phyloP scores from a whole-genome alignment of 2,797 vertebrate species.

The Protosalanx chinensis region DNA sequence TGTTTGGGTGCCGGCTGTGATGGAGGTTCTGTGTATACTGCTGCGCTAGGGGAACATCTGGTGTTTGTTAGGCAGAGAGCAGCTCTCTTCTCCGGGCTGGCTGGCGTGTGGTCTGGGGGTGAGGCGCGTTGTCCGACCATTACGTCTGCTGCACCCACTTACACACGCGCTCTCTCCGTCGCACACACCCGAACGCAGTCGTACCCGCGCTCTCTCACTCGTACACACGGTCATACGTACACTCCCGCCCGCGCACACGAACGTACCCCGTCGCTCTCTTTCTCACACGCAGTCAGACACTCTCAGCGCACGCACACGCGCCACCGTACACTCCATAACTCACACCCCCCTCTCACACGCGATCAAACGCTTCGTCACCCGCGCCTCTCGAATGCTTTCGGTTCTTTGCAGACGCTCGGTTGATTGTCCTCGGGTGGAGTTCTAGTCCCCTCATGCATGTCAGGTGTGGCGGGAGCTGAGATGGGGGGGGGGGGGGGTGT shows the following conservation, averaged over 20 bases:
- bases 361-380: slow-evolving; percentile 34
- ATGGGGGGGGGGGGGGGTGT: no score
- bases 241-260: slow-evolving; percentile 26
- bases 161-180: slow-evolving; percentile 9
- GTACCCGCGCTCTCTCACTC: slow-evolving; percentile 34
- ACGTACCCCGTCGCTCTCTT: no score
- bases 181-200: slow-evolving; percentile 26
- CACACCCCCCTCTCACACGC: no score
- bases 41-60: slow-evolving; percentile 75
- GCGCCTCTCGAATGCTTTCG: slow-evolving; percentile 25
- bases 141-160: slow-evolving; percentile 46
- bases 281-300: no score
- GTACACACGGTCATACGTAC: slow-evolving; percentile 46
- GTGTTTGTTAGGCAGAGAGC: slow-evolving; percentile 76
- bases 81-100: slow-evolving; percentile 59
- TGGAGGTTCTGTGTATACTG: slow-evolving; percentile 69
- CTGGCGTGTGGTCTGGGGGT: slow-evolving; percentile 70
- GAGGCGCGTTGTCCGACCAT: slow-evolving; percentile 56
- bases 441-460: no score
- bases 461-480: no score
- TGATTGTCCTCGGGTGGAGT: no score
- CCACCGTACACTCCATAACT: no score
- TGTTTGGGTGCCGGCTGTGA: slow-evolving; percentile 65
- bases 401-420: no score
- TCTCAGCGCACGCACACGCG: slow-evolving; percentile 45